phyloP scores from a whole-genome alignment of 2,888 invertebrate genomes.

The Apomyelois bistriatella region DNA sequence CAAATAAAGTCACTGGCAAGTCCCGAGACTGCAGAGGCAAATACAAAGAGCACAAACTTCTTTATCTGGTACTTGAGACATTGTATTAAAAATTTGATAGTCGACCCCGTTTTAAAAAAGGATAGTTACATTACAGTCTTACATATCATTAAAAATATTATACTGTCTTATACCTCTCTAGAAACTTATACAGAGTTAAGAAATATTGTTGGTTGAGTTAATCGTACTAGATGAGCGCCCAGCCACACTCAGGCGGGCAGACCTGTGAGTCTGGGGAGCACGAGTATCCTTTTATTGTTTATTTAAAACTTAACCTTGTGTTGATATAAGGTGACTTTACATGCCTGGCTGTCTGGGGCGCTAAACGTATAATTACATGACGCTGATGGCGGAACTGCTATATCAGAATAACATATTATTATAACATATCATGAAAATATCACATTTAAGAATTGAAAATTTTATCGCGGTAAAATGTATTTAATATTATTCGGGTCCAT shows the following conservation, averaged over 20 bases:
- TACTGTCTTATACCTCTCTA: too few species aligned
- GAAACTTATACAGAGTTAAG: too few species aligned
- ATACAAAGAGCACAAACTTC: too few species aligned
- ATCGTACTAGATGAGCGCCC: neutral
- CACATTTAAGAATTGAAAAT: neutral
- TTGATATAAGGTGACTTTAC: constrained; percentile 75
- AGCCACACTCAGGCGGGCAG: constrained; percentile 25
- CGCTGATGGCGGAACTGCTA: constrained; percentile 61
- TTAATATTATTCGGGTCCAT: constrained; percentile 25
- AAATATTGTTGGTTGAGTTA: too few species aligned
- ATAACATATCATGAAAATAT: constrained; percentile 4
- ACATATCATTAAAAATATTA: too few species aligned
- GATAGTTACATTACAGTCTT: too few species aligned
- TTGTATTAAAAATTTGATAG: too few species aligned
- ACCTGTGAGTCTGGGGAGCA: constrained; percentile 46
- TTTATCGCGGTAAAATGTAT: constrained; percentile 1
- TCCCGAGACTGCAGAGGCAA: too few species aligned
- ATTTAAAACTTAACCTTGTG: constrained; percentile 71
- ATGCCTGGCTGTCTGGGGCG: constrained; percentile 72
- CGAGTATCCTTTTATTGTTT: constrained; percentile 66
- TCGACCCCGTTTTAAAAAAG: too few species aligned
- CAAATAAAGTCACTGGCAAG: too few species aligned
- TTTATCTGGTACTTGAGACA: too few species aligned
- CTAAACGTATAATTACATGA: constrained; percentile 73
- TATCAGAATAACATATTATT: constrained; percentile 54